Conservation (phyloP, 2,113 vertebrate species). For the Pagrus major region DNA sequence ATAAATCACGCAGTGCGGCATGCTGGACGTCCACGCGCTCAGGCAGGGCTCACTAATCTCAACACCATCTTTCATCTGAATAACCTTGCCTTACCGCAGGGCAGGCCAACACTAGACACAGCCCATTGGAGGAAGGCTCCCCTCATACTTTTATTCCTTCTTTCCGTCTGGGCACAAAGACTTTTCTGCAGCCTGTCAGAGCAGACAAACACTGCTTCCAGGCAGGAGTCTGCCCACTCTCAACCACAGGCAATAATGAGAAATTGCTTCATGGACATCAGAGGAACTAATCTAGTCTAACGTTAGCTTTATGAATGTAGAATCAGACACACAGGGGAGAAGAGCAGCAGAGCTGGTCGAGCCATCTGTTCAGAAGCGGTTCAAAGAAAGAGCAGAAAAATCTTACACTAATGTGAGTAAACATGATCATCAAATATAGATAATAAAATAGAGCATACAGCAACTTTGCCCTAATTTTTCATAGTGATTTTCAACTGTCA, state of each 20-base stretch:
- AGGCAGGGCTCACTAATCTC: slow-evolving; percentile 85
- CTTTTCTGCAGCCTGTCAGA: slow-evolving; percentile 45
- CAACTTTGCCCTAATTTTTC: slow-evolving; percentile 31
- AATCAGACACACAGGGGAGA: slow-evolving; percentile 66
- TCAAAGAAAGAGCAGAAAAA: slow-evolving; percentile 66
- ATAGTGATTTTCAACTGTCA: slow-evolving; percentile 18
- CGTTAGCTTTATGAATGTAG: slow-evolving; percentile 74
- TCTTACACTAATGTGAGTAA: slow-evolving; percentile 61
- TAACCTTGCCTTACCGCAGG: slow-evolving; percentile 84
- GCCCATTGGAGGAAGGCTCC: slow-evolving; percentile 64
- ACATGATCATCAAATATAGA: slow-evolving; percentile 71
- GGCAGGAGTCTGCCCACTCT: slow-evolving; percentile 48
- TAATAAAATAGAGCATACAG: slow-evolving; percentile 46
- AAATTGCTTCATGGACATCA: slow-evolving; percentile 66
- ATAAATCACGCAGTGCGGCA: slow-evolving; percentile 85
- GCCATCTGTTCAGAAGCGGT: slow-evolving; percentile 73
- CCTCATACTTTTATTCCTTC: slow-evolving; percentile 68
- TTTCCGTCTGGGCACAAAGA: slow-evolving; percentile 66
- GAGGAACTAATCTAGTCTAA: slow-evolving; percentile 71
- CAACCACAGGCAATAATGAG: slow-evolving; percentile 65
- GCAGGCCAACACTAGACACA: slow-evolving; percentile 75
- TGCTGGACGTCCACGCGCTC: slow-evolving; percentile 69
- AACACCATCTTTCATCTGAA: slow-evolving; percentile 84
- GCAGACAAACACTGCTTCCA: slow-evolving; percentile 56
- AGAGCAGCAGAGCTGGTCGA: slow-evolving; percentile 31